Evolutionary conservation across 2,797 vertebrate genomes (phyloP).

Genomic region (Cryptoblepharus egeriae): DNA sequence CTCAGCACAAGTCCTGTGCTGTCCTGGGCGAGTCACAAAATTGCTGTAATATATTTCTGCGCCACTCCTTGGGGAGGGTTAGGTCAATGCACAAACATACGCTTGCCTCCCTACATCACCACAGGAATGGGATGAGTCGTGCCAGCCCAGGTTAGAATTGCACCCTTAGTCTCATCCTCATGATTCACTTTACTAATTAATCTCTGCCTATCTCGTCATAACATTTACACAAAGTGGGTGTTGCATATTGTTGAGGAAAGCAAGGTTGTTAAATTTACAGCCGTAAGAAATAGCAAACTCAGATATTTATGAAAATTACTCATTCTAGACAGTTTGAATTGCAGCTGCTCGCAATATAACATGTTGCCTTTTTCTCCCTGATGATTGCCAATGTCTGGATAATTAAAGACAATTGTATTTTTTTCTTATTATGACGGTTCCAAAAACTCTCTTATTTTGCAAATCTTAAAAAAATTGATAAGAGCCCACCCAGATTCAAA

Average conservation of each 20-base stretch:
- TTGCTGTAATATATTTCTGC: too few species aligned
- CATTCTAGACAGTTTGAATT: slow-evolving; percentile 23
- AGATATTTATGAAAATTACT: slow-evolving; percentile 35
- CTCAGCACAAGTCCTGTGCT: too few species aligned
- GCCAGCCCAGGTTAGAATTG: too few species aligned
- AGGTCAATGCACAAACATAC: too few species aligned
- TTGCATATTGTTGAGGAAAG: slow-evolving; percentile 1
- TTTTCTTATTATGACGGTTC: not conserved
- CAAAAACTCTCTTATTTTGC: slow-evolving; percentile 6
- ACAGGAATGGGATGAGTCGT: too few species aligned
- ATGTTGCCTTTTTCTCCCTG: slow-evolving; percentile 3
- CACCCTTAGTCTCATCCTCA: not conserved
- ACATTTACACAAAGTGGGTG: not conserved
- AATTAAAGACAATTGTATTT: slow-evolving; percentile 30
- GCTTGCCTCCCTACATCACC: too few species aligned
- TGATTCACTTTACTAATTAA: not conserved
- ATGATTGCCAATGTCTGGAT: slow-evolving; percentile 29
- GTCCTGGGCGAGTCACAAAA: too few species aligned
- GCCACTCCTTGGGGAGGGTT: too few species aligned
- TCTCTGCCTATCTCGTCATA: not conserved
- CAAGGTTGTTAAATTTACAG: not conserved
- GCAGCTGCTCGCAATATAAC: slow-evolving; percentile 11
- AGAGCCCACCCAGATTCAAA: slow-evolving; percentile 2
- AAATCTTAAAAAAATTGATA: slow-evolving; percentile 9
- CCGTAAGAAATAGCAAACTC: slow-evolving; percentile 18